Conservation (phyloP, 2,113 vertebrate species). For the Leuciscus idus region DNA sequence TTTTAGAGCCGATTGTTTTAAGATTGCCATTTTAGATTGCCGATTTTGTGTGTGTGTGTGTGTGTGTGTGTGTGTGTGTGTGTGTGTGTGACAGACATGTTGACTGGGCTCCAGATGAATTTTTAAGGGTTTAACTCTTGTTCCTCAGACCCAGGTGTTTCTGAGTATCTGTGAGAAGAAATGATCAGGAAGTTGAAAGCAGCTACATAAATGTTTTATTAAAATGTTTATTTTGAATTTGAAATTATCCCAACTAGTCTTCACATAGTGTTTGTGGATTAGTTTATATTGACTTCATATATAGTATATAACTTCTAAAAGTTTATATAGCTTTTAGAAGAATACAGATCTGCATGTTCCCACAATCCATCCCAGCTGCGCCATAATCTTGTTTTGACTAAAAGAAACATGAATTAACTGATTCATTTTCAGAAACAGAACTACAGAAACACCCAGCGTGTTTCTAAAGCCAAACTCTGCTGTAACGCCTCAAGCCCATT, state of each 20-base stretch:
- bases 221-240: no score
- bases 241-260: not conserved
- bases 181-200: not conserved
- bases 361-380: not conserved
- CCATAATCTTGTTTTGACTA: conserved; percentile 24
- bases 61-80: not conserved
- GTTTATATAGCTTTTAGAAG: not conserved
- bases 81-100: not conserved
- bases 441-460: not conserved
- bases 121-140: not conserved
- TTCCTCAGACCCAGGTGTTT: not conserved
- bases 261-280: conserved; percentile 1
- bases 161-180: conserved; percentile 1
- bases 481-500: not conserved
- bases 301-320: no score
- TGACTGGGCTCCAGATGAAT: conserved; percentile 8
- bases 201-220: not conserved
- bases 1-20: not conserved
- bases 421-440: not conserved
- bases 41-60: not conserved
- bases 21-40: no score
- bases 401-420: conserved; percentile 1
- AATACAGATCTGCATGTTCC: not conserved
- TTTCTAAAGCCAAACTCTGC: not conserved
- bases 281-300: not conserved